A percentile compares a stretch with the other conserved stretches of the same genome.
Conservation (phyloP, 2,113 vertebrate genomes). For the Todiramphus saurophagus region DNA sequence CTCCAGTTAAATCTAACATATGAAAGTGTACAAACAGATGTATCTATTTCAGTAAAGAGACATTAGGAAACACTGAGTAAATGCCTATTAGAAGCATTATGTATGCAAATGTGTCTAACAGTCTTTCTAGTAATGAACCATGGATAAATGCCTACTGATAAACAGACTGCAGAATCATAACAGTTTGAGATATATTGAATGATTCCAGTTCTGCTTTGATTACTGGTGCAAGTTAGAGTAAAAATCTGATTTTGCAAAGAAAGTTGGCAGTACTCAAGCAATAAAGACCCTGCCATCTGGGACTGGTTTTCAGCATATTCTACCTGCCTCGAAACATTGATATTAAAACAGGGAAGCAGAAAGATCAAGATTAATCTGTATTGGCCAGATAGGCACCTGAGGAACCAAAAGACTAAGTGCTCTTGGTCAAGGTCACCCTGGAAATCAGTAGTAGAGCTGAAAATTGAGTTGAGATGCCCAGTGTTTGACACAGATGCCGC, state of each 20-base stretch:
- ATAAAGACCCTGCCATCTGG: background rate
- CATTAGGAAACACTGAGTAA: constrained; percentile 8
- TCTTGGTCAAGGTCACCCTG: background rate
- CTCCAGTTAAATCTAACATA: background rate
- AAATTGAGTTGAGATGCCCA: background rate
- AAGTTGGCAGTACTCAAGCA: background rate
- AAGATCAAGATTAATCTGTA: background rate
- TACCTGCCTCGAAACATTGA: background rate
- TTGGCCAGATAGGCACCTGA: background rate
- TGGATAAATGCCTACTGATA: background rate
- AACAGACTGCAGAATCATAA: background rate
- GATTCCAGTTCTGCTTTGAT: background rate
- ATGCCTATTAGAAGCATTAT: background rate
- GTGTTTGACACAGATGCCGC: background rate
- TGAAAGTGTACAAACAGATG: background rate
- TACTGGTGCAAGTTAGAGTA: background rate
- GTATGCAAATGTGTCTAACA: background rate
- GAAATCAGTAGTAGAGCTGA: background rate
- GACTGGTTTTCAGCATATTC: background rate
- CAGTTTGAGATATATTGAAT: background rate
- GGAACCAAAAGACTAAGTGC: background rate
- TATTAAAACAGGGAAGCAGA: background rate
- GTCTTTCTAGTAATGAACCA: background rate
- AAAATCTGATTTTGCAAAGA: background rate
- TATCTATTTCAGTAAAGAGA: background rate